Evolutionary conservation across 2,888 invertebrate genomes (phyloP), one percentile per base, ranked within the genome.

Genomic region (Epicampocera succincta): DNA sequence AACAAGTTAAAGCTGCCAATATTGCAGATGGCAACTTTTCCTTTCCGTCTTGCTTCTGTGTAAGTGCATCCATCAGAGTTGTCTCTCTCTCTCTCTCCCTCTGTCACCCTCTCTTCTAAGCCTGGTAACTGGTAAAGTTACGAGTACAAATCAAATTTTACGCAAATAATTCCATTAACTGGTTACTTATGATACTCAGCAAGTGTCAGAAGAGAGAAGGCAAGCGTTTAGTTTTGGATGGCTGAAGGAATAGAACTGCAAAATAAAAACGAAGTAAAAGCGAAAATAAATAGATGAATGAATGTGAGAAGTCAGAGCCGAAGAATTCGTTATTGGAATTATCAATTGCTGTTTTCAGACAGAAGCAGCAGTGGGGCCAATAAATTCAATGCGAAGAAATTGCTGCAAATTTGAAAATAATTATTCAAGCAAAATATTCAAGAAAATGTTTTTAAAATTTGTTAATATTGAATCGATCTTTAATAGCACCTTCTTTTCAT

Each of bases 161-260:
- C 77, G 69, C 73, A 78, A 82, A 82, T 82, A 82, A 82, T 82
- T 82, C 61, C 56, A 75, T 82, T 82, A 78, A 82, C 75, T 60
- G 78, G 66, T 75, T 82, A 78, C 78, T 82, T 78, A 66, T 75
- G 74, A 78, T 82, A 61, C 52, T 60, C 66, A 52, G 40, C 52
- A 52, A 76, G 15, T 69, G 54, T 50, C 40, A 46, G 25, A 33
- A 46, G 33, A 52, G 29, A 46, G 40, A 25, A 33, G 13, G 4
- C 2, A 29, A 60, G 54, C 40, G 21, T 48, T 25, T 17, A 25
- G 65, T 40, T 58, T 21, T 17, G 44, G 42, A 58, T 76, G 44
- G 12, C n/a, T 61, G 52, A 52, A 29, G 60, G 19, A 69, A 56
- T 56, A 42, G n/a, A 9, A 65, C 54, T 54, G 38, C 21, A 56